Base-by-base conservation (phyloP, 2,113 vertebrate genomes). In the Semicossyphus pulcher region DNA sequence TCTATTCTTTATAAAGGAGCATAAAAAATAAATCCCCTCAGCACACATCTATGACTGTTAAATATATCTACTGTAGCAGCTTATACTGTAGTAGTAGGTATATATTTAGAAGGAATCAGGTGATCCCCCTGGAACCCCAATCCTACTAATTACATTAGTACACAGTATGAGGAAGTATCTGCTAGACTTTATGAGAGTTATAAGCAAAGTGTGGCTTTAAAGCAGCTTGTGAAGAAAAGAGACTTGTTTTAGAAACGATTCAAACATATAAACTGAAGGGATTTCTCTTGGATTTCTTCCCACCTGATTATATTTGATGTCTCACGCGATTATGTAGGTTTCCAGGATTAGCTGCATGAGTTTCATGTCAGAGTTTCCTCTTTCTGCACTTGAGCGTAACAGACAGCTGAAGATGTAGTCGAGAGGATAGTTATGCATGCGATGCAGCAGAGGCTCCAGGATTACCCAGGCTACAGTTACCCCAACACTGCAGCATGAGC, bases 341-440 rank as follows among this genome's bases (percentile, higher is more conserved):
- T 61, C 67, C 66, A 54, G 64, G 57, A 80, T 75, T 76, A 69
- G 86, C 66, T 3, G 8, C 28, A 23, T 23, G 29, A 67, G 51
- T 42, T 34, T 61, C 48, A 31, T 51, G 66, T 71, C 81, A 49
- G 60, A 54, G 84, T 81, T 70, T 89, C 78, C 68, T 15, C 51
- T 92, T 86, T 72, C 88, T 57, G 58, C 20, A 20, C 41, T 80
- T 81, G 90, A 91, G 76, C 47, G 31, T 28, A 23, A 25, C 68
- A 21, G 70, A 90, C 91, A 92, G 91, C 90, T 92, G 91, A 29
- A 78, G 49, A 53, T 64, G 69, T 20, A 10, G 69, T 47, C 67
- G 67, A 69, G 54, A 37, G 45, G 45, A 61, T 31, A 83, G 83
- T 48, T 81, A 84, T 80, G 88, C 7, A 1, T 51, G 56, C 3